A percentile compares a stretch with the other conserved stretches of the same genome.
Evolutionary conservation across 2,113 vertebrate species (phyloP).

Genomic region (Sterna hirundo): DNA sequence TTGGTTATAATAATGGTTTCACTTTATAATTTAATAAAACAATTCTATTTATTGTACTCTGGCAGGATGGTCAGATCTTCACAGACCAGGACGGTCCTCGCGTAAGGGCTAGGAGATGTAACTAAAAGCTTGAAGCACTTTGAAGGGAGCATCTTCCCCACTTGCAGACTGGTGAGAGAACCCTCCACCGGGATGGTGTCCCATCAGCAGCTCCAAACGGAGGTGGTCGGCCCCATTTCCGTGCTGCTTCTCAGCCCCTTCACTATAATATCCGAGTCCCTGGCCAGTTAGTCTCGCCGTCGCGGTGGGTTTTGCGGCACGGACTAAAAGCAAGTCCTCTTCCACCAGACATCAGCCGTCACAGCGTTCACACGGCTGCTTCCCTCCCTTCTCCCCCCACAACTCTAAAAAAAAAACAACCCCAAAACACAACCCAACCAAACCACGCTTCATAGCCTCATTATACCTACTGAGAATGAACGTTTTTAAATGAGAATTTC

Average conservation of each 20-base stretch:
- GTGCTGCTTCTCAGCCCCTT: neutral
- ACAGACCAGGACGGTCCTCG: accelerated
- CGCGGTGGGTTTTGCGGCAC: accelerated
- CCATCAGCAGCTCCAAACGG: neutral
- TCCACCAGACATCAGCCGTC: neutral
- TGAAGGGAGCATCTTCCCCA: neutral
- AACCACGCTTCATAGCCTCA: neutral
- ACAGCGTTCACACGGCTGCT: neutral
- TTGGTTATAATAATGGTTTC: neutral
- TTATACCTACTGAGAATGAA: neutral
- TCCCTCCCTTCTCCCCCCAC: neutral
- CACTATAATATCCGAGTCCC: neutral
- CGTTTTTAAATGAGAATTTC: neutral
- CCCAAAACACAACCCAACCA: neutral
- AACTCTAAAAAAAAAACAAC: too few species aligned
- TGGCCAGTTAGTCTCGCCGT: neutral
- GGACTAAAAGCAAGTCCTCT: neutral
- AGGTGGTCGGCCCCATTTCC: neutral
- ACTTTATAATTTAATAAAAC: neutral
- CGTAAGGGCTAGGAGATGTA: neutral
- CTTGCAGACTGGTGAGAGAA: neutral
- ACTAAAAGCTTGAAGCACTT: neutral
- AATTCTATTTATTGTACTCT: neutral
- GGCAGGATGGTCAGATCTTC: too few species aligned
- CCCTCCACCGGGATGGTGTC: neutral